These are phyloP conservation scores for Phainopepla nitens DNA, from an alignment of 2,113 vertebrate genomes.

Conservation along the genomic window DNA sequence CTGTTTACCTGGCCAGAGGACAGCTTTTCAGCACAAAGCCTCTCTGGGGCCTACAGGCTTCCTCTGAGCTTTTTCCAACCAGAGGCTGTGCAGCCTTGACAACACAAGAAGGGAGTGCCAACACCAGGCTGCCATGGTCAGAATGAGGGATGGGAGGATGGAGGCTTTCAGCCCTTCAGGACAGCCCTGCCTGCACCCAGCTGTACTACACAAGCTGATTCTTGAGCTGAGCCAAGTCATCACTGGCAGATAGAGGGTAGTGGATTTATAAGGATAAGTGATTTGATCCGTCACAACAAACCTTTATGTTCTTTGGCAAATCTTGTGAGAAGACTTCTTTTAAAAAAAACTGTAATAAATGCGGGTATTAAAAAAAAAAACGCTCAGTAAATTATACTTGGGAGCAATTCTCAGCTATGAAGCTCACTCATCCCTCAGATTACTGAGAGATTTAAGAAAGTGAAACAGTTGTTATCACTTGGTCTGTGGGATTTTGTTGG, in stretches of 20 bases:
- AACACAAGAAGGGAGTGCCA: neutral
- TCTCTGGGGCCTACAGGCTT: neutral
- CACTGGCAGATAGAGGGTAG: conserved; percentile 26
- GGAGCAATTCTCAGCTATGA: conserved; percentile 22
- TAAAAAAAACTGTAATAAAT: neutral
- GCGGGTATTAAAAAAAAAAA: conserved; percentile 22
- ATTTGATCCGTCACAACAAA: conserved; percentile 40
- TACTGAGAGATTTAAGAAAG: conserved; percentile 60
- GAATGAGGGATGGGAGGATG: neutral
- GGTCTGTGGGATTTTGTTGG: conserved; percentile 50
- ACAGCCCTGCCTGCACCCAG: neutral
- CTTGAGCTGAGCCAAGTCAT: neutral
- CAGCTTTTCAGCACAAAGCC: neutral
- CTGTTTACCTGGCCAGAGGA: neutral
- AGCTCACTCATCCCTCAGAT: conserved; percentile 60
- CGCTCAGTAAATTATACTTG: conserved; percentile 1
- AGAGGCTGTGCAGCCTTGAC: neutral
- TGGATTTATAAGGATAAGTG: conserved; percentile 39
- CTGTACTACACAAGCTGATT: neutral
- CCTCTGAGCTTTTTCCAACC: neutral
- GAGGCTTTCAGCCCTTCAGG: neutral
- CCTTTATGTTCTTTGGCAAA: conserved; percentile 57
- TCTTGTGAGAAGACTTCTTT: conserved; percentile 11
- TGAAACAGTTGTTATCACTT: conserved; percentile 64
- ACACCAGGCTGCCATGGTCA: neutral